Evolutionary conservation across 2,797 vertebrate species (phyloP), one percentile per base, ranked within the genome.

Genomic region (Clarias pachynema): DNA sequence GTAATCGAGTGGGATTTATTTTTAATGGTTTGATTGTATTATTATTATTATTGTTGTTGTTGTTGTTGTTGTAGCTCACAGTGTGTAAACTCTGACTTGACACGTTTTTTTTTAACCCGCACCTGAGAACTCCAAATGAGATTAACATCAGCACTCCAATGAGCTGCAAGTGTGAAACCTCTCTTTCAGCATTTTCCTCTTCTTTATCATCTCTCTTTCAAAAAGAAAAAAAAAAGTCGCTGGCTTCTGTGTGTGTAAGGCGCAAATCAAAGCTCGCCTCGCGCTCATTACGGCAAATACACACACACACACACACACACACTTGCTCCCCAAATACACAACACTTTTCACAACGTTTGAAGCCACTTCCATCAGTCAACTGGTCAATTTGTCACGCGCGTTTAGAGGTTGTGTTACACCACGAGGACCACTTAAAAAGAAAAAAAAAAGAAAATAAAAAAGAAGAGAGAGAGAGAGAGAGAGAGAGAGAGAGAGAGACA

Each of bases 211-310:
- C 24, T 15, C 26, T 18, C 49, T 31, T 12, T 44, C 2, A 72
- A 29, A 74, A 29, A 14, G 22, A 2, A 31, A 1, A 29, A 68
- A 29, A 29, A 29, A 4, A 31, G 53, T n/a, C 15, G n/a, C 12
- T 68, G 70, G 86, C 85, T 90, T 84, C 87, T 86, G 88, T 87
- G 86, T 40, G 82, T 87, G 86, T 53, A 80, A 87, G 81, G 62
- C 85, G 44, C 57, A 88, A 90, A 91, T 86, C 85, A 89, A 86
- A 81, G 83, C 72, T 86, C 84, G 85, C 86, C 87, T 90, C 84
- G 84, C 73, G 79, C 82, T 89, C 90, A 91, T 90, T 89, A 91
- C 89, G 77, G 87, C 85, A 91, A 92, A 93, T 90, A 92, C 88
- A 92, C 91, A 91, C 44, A 59, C 57, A 59, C 57, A 60, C 59